These are phyloP conservation scores for Xiphophorus couchianus DNA, from an alignment of 2,113 vertebrate species.

Conservation along the genomic window DNA sequence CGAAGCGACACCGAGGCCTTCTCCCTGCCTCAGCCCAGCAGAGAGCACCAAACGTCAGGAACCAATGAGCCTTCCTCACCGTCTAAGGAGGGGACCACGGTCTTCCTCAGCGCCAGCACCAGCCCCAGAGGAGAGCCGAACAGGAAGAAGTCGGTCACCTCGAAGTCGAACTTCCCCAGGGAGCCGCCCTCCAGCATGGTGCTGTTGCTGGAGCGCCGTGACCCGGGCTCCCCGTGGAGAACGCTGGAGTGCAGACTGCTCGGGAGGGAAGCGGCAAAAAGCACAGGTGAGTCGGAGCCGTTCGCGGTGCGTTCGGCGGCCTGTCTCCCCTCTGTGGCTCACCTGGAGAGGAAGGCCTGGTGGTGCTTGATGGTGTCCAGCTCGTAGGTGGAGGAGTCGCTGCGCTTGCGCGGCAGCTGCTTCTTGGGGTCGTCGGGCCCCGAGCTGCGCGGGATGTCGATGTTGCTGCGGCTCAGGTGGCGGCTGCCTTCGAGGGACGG, in stretches of 20 bases:
- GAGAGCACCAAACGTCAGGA: neutral
- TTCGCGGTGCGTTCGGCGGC: neutral
- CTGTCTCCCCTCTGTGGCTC: slow-evolving; percentile 12
- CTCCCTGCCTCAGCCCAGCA: slow-evolving; percentile 7
- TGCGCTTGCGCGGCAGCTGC: slow-evolving; percentile 92
- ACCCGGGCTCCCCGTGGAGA: slow-evolving; percentile 85
- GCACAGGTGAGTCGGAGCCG: neutral
- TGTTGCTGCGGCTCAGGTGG: slow-evolving; percentile 96
- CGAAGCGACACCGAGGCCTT: neutral
- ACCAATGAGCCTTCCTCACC: slow-evolving; percentile 73
- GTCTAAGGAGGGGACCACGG: slow-evolving; percentile 89
- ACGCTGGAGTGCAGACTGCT: slow-evolving; percentile 92
- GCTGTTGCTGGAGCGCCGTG: slow-evolving; percentile 90
- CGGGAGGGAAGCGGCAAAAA: neutral
- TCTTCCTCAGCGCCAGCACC: slow-evolving; percentile 95
- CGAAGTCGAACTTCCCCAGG: slow-evolving; percentile 90
- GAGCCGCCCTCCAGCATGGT: slow-evolving; percentile 88
- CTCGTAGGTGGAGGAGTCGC: slow-evolving; percentile 97
- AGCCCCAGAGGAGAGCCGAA: slow-evolving; percentile 94
- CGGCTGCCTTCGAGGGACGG: slow-evolving; percentile 89
- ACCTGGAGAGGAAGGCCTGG: slow-evolving; percentile 98
- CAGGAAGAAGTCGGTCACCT: slow-evolving; percentile 96
- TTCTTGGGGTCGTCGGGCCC: slow-evolving; percentile 89
- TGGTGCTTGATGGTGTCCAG: slow-evolving; percentile 97
- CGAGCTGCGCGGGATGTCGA: slow-evolving; percentile 91